Percentiles rank a stretch among this genome's conserved stretches.
Evolutionary conservation across 2,888 invertebrate species (phyloP).

Genomic region (Hypsopygia costalis): DNA sequence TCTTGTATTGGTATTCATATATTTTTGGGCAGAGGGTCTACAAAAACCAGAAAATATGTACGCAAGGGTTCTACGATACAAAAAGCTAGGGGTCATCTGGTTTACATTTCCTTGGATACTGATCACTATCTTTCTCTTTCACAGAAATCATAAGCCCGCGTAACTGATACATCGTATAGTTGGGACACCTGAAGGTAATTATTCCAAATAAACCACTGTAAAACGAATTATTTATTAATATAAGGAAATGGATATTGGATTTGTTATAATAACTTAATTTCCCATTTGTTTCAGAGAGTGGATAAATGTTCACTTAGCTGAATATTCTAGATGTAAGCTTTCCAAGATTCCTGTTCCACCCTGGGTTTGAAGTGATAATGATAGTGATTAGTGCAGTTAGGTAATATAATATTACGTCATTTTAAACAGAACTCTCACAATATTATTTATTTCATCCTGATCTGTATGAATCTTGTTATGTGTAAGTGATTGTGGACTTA

Average conservation of each 20-base stretch:
- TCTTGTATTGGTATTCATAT: too few species aligned
- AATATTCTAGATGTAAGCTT: slow-evolving; percentile 72
- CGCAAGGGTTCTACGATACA: too few species aligned
- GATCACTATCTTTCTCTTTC: slow-evolving; percentile 26
- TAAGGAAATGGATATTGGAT: too few species aligned
- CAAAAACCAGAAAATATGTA: too few species aligned
- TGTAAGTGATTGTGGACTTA: slow-evolving; percentile 76
- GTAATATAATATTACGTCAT: slow-evolving; percentile 64
- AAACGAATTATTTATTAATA: too few species aligned
- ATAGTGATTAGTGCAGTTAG: slow-evolving; percentile 72
- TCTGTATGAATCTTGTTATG: slow-evolving; percentile 76
- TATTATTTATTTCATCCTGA: slow-evolving; percentile 78
- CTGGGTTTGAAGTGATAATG: slow-evolving; percentile 77
- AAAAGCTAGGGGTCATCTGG: too few species aligned
- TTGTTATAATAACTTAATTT: too few species aligned
- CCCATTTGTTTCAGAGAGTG: slow-evolving; percentile 57
- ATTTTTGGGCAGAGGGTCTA: too few species aligned
- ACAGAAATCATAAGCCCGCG: slow-evolving; percentile 70
- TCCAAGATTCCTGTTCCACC: slow-evolving; percentile 75
- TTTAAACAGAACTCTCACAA: slow-evolving; percentile 65
- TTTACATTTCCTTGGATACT: too few species aligned
- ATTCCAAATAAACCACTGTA: too few species aligned
- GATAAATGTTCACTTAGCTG: slow-evolving; percentile 65
- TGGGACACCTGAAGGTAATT: slow-evolving; percentile 57
- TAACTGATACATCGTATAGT: slow-evolving; percentile 50